A percentile compares a stretch with the other conserved stretches of the same genome.
These are phyloP conservation scores for Melipona quadrifasciata DNA, from an alignment of 1,140 invertebrate species.

Conservation along the genomic window DNA sequence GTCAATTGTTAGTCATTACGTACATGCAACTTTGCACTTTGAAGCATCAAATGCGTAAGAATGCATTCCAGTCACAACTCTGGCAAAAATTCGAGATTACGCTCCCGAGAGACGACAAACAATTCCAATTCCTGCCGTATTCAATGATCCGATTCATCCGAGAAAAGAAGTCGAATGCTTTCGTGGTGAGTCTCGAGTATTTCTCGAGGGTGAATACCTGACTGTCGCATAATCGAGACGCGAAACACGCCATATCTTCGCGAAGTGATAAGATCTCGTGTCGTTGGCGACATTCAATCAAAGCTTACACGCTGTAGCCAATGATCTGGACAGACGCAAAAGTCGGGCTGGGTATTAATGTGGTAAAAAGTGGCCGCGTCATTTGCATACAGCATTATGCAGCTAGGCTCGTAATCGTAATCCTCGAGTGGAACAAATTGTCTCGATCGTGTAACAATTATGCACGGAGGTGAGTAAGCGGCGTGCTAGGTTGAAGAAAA, in stretches of 20 bases:
- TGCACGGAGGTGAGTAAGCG: background rate
- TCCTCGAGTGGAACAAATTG: conserved; percentile 11
- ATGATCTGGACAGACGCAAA: background rate
- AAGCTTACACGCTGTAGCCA: conserved; percentile 14
- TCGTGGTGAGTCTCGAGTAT: background rate
- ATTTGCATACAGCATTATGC: conserved; percentile 18
- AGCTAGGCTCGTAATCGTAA: conserved; percentile 7
- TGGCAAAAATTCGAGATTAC: too few species aligned
- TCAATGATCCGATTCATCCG: background rate
- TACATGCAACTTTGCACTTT: too few species aligned
- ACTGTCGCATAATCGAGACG: background rate
- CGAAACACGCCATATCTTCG: conserved; percentile 6
- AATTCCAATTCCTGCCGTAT: too few species aligned
- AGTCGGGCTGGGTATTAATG: background rate
- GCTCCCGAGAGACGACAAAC: too few species aligned
- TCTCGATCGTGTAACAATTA: background rate
- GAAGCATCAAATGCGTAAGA: too few species aligned
- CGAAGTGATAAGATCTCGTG: background rate
- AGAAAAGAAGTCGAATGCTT: background rate
- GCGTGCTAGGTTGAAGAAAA: background rate
- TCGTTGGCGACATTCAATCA: conserved; percentile 23
- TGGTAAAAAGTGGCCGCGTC: background rate
- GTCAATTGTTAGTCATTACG: too few species aligned
- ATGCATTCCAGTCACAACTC: too few species aligned
- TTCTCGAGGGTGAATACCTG: background rate